Base-by-base conservation (phyloP, 2,797 vertebrate species). In the Danionella dracula region DNA sequence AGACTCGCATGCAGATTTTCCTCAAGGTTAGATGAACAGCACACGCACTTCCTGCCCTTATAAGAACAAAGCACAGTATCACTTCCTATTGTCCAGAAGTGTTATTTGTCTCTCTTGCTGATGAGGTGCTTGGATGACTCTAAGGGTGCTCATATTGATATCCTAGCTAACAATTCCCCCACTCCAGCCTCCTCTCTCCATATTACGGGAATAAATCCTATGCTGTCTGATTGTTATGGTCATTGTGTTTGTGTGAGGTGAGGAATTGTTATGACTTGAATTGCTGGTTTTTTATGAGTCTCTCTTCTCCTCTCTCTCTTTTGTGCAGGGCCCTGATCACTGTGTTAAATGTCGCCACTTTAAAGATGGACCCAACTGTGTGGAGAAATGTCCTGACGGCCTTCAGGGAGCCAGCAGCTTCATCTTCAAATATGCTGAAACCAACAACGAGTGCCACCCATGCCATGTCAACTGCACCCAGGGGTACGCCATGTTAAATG, bases 291-390 rank as follows among this genome's bases (percentile, higher is more conserved):
- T 89, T 89, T 88, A 88, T 87, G 77, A 66, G 73, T 84, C 78
- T 86, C 67, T 59, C 44, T 55, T 58, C 49, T 35, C 41, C 45
- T 34, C 40, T 46, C 49, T 50, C 60, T 37, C 27, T 46, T 46
- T 21, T n/a, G 63, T 21, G 35, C 59, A 94, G 93, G 92, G 92
- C 21, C 90, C 93, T 41, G 93, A 94, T 75, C 91, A 92, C 75
- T 94, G 93, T 73, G 88, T 87, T 0, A 93, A 91, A 80, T 94
- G 93, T 65, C 91, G 88, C 34, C 91, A 93, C 80, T 94, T 92
- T 83, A 94, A 94, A 76, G 93, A 94, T 55, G 93, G 93, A 15
- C 92, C 92, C 0, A 93, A 94, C 4, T 94, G 93, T 71, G 93
- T 94, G 74, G 93, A 94, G 63, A 94, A 93, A 72, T 94, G 93